These are phyloP conservation scores for Pagetopsis macropterus DNA, from an alignment of 2,797 vertebrate species.

Conservation along the genomic window DNA sequence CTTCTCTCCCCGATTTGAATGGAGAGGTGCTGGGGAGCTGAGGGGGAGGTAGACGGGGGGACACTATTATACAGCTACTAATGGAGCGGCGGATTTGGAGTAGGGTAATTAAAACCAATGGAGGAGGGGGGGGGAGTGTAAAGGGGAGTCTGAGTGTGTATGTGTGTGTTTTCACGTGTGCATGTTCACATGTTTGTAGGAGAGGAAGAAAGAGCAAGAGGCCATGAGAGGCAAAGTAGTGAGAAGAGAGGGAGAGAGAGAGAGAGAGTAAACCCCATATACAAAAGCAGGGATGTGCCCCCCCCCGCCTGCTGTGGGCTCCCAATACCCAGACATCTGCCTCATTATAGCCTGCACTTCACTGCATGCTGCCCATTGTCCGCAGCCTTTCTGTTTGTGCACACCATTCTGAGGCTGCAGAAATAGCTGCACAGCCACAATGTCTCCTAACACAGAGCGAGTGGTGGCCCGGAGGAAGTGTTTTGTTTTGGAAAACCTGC, in stretches of 20 bases:
- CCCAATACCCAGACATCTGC: slow-evolving; percentile 86
- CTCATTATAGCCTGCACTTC: slow-evolving; percentile 85
- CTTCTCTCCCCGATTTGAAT: slow-evolving; percentile 78
- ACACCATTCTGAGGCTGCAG: slow-evolving; percentile 49
- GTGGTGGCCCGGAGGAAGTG: slow-evolving; percentile 63
- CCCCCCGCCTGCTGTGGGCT: slow-evolving; percentile 69
- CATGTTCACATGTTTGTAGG: slow-evolving; percentile 69
- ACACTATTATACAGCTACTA: slow-evolving; percentile 83
- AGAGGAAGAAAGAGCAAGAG: slow-evolving; percentile 55
- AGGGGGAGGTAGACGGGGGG: slow-evolving; percentile 48
- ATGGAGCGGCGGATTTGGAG: slow-evolving; percentile 82
- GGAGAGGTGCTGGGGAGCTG: slow-evolving; percentile 73
- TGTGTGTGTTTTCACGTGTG: slow-evolving; percentile 56
- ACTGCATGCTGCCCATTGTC: slow-evolving; percentile 82
- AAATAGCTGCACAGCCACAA: slow-evolving; percentile 63
- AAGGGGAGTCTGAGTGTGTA: not conserved
- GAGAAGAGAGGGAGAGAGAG: slow-evolving; percentile 34
- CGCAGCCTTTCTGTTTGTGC: slow-evolving; percentile 70
- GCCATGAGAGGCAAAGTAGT: slow-evolving; percentile 56
- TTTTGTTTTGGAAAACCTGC: slow-evolving; percentile 58
- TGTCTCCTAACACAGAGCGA: slow-evolving; percentile 34
- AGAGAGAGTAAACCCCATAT: slow-evolving; percentile 46
- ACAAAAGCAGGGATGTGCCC: slow-evolving; percentile 71
- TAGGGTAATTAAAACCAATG: slow-evolving; percentile 83
- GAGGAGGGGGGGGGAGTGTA: slow-evolving; percentile 32